phyloP scores from a whole-genome alignment of 2,113 vertebrate genomes.

The Mastomys natalensis region DNA sequence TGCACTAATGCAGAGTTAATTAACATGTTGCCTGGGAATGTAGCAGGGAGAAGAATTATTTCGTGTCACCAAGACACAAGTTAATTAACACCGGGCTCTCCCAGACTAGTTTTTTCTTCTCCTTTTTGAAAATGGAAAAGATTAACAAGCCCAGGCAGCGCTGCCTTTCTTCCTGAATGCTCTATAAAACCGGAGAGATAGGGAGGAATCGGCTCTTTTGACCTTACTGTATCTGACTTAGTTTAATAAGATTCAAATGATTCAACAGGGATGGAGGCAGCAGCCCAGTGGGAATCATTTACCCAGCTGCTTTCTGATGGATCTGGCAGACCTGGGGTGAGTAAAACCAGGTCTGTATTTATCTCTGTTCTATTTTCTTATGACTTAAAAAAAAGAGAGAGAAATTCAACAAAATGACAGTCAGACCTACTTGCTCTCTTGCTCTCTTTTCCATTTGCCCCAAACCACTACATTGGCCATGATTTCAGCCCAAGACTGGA shows the following conservation, averaged over 20 bases:
- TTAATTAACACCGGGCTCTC: conserved; percentile 71
- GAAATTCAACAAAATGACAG: conserved; percentile 37
- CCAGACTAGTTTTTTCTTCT: conserved; percentile 69
- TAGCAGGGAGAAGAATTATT: conserved; percentile 77
- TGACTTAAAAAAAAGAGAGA: conserved; percentile 18
- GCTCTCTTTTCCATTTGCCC: neutral
- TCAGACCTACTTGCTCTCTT: conserved; percentile 19
- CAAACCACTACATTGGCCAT: conserved; percentile 12
- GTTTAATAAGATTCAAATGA: conserved; percentile 80
- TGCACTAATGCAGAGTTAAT: conserved; percentile 77
- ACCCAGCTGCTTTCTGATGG: conserved; percentile 59
- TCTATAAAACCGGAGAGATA: conserved; percentile 41
- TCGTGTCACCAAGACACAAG: conserved; percentile 83
- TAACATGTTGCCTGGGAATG: conserved; percentile 82
- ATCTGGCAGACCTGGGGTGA: conserved; percentile 52
- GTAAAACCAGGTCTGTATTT: conserved; percentile 67
- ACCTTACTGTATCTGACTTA: conserved; percentile 71
- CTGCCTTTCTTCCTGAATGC: conserved; percentile 12
- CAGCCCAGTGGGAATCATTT: conserved; percentile 69
- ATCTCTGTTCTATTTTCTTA: conserved; percentile 38
- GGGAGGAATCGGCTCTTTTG: conserved; percentile 62
- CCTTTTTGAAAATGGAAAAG: conserved; percentile 81
- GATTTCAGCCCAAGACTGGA: conserved; percentile 35
- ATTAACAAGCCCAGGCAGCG: conserved; percentile 76
- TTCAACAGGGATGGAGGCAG: conserved; percentile 60